Percentiles rank a stretch among this genome's conserved stretches.
phyloP scores from a whole-genome alignment of 1,140 invertebrate species.

The Brachionus rotundiformis region DNA sequence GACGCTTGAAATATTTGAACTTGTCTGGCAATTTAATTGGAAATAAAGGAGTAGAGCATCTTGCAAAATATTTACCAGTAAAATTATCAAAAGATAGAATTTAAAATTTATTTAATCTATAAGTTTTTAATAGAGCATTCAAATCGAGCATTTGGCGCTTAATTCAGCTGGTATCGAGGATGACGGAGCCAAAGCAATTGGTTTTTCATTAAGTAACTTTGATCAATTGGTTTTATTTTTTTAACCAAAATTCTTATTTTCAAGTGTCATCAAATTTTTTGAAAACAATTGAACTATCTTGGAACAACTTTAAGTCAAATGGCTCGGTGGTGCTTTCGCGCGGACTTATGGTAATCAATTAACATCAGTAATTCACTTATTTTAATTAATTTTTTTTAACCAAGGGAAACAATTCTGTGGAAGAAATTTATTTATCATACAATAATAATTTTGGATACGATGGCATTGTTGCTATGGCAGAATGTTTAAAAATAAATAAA shows the following conservation, averaged over 20 bases:
- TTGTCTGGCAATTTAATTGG: constrained; percentile 36
- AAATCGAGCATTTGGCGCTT: background rate
- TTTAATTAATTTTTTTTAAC: constrained; percentile 26
- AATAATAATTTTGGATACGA: constrained; percentile 41
- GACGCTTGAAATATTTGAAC: constrained; percentile 38
- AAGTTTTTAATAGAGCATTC: constrained; percentile 3
- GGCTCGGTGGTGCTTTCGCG: constrained; percentile 31
- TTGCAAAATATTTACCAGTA: constrained; percentile 29
- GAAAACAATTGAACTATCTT: constrained; percentile 37
- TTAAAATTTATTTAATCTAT: background rate
- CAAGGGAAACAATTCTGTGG: constrained; percentile 19
- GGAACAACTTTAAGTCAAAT: constrained; percentile 13
- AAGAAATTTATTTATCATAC: constrained; percentile 44
- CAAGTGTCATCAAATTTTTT: constrained; percentile 46
- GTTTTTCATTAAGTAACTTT: constrained; percentile 30
- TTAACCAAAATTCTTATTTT: background rate
- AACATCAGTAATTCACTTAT: background rate
- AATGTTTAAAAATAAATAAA: constrained; percentile 44
- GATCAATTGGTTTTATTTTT: background rate
- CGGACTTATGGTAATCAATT: constrained; percentile 1
- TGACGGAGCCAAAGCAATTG: constrained; percentile 32
- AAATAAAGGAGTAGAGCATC: constrained; percentile 32
- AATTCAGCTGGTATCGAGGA: constrained; percentile 38
- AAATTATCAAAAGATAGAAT: background rate
- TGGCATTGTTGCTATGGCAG: constrained; percentile 15